These are phyloP conservation scores for Microctenopoma stevenorrisi DNA, from an alignment of 2,797 vertebrate genomes.

Conservation along the genomic window DNA sequence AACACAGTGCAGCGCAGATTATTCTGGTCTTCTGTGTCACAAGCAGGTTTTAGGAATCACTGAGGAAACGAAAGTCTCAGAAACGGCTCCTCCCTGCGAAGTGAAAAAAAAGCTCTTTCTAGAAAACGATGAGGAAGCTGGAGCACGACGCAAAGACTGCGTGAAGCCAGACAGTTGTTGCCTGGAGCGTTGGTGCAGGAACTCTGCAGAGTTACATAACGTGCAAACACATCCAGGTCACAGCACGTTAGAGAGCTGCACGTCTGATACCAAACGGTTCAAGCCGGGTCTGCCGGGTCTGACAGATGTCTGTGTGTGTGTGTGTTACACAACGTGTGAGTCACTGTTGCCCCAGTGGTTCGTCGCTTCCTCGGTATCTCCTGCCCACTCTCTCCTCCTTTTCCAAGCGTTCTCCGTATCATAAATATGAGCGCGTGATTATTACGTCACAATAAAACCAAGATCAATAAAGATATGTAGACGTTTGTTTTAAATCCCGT, in stretches of 20 bases:
- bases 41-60: not conserved
- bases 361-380: too few species aligned
- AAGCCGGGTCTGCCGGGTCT: not conserved
- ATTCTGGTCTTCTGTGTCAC: not conserved
- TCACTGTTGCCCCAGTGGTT: not conserved
- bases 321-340: constrained; percentile 22
- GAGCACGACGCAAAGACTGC: not conserved
- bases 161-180: not conserved
- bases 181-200: not conserved
- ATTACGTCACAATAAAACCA: too few species aligned
- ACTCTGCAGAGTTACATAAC: not conserved
- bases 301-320: not conserved
- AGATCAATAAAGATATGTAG: too few species aligned
- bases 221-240: not conserved
- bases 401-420: too few species aligned
- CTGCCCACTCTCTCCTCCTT: too few species aligned
- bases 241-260: not conserved
- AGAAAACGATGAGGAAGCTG: not conserved
- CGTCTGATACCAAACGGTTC: too few species aligned
- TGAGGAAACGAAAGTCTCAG: not conserved
- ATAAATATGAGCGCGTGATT: too few species aligned
- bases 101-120: not conserved
- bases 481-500: too few species aligned
- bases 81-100: too few species aligned
- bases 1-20: not conserved